Evolutionary conservation across 2,113 vertebrate species (phyloP).

Genomic region (Lamprologus tigripictilis): DNA sequence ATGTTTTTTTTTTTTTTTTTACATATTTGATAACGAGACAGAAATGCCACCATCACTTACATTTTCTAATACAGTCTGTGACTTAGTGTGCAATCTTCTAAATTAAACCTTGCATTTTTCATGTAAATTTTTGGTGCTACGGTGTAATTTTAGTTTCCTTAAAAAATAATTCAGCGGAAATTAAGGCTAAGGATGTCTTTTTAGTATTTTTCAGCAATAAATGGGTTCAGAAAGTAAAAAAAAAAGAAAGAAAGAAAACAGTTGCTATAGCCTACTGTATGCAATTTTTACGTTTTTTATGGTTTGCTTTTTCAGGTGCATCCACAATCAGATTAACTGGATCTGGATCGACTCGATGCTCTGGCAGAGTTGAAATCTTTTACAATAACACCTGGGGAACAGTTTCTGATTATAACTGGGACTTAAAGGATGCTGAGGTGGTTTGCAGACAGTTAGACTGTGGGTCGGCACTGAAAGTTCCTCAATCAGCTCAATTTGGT

Average conservation of each 20-base stretch:
- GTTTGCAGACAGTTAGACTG: background rate
- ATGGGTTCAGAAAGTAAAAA: rapidly evolving
- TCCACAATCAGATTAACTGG: background rate
- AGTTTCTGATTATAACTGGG: background rate
- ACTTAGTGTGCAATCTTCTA: background rate
- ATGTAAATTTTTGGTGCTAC: background rate
- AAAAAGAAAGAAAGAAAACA: background rate
- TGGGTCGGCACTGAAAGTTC: background rate
- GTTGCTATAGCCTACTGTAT: background rate
- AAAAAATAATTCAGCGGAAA: background rate
- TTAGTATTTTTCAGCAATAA: background rate
- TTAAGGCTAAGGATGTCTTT: background rate
- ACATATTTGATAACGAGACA: background rate
- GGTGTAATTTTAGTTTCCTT: background rate
- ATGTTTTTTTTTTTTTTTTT: background rate
- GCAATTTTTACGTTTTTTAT: rapidly evolving
- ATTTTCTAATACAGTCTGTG: background rate
- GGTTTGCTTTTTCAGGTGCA: background rate
- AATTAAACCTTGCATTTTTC: background rate
- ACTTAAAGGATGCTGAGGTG: background rate
- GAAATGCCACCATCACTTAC: rapidly evolving
- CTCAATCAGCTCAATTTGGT: background rate
- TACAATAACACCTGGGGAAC: background rate
- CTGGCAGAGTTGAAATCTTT: background rate
- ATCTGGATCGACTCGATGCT: background rate